These are phyloP conservation scores for Tauraco erythrolophus DNA, from an alignment of 2,113 vertebrate genomes.

Conservation along the genomic window DNA sequence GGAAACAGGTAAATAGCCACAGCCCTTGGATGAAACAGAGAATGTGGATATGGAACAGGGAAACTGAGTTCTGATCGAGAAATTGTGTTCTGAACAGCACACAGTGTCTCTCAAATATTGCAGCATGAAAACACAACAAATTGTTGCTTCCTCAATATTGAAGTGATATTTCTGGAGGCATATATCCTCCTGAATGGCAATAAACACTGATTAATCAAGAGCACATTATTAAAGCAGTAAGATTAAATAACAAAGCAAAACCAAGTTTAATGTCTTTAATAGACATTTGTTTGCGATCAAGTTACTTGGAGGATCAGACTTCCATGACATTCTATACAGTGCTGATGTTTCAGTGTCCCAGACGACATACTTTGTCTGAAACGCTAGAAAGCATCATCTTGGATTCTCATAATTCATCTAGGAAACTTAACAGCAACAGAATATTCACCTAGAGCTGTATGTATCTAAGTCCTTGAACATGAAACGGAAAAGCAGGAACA, in stretches of 20 bases:
- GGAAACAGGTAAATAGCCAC: neutral
- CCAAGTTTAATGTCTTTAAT: neutral
- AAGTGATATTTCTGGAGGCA: neutral
- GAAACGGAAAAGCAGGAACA: neutral
- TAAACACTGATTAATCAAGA: neutral
- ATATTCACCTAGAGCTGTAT: neutral
- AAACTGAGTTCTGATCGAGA: neutral
- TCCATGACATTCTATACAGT: neutral
- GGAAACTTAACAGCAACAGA: neutral
- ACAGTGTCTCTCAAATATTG: neutral
- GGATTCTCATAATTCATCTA: neutral
- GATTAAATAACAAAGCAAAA: constrained; percentile 23
- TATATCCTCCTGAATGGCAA: neutral
- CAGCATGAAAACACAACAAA: neutral
- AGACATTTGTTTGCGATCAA: neutral
- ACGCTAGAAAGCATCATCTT: neutral
- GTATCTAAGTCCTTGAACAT: neutral
- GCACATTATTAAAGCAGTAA: neutral
- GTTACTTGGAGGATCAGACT: neutral
- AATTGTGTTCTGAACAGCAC: neutral
- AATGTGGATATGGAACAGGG: accelerated
- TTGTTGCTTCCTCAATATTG: neutral
- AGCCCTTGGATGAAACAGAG: neutral
- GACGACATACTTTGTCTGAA: neutral
- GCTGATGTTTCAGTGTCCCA: neutral